phyloP scores from a whole-genome alignment of 2,888 invertebrate species.

The Pharmacophagus antenor region DNA sequence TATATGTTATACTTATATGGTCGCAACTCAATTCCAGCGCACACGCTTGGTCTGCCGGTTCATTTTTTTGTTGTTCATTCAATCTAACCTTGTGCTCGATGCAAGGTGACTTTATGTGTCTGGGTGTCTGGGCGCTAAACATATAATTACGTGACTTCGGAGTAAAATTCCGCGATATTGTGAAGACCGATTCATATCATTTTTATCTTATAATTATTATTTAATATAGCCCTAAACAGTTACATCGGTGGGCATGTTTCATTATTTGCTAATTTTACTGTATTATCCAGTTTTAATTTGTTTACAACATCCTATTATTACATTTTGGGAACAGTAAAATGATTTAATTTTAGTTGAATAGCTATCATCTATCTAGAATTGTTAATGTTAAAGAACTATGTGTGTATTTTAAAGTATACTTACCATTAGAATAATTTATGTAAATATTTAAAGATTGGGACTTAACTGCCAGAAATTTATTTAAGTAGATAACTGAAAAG shows the following conservation, averaged over 20 bases:
- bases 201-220: slow-evolving; percentile 48
- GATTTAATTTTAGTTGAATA: slow-evolving; percentile 56
- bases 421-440: slow-evolving; percentile 44
- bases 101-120: slow-evolving; percentile 79
- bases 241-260: slow-evolving; percentile 11
- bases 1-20: slow-evolving; percentile 40
- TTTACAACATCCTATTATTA: slow-evolving; percentile 49
- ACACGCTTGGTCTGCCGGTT: slow-evolving; percentile 58
- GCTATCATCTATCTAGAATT: slow-evolving; percentile 53
- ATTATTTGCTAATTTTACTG: slow-evolving; percentile 37
- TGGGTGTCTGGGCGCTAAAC: slow-evolving; percentile 74
- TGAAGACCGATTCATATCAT: slow-evolving; percentile 73
- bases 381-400: slow-evolving; percentile 58
- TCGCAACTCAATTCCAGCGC: slow-evolving; percentile 47
- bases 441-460: slow-evolving; percentile 51
- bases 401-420: slow-evolving; percentile 50
- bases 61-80: slow-evolving; percentile 74
- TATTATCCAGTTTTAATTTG: slow-evolving; percentile 23
- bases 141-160: slow-evolving; percentile 73
- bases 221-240: slow-evolving; percentile 8
- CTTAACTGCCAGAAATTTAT: slow-evolving; percentile 57
- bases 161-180: slow-evolving; percentile 64
- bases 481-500: slow-evolving; percentile 33
- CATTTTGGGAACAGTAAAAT: slow-evolving; percentile 48
- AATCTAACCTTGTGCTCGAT: slow-evolving; percentile 71